Evolutionary conservation across 1,140 invertebrate species (phyloP).

Genomic region (Halictus rubicundus): DNA sequence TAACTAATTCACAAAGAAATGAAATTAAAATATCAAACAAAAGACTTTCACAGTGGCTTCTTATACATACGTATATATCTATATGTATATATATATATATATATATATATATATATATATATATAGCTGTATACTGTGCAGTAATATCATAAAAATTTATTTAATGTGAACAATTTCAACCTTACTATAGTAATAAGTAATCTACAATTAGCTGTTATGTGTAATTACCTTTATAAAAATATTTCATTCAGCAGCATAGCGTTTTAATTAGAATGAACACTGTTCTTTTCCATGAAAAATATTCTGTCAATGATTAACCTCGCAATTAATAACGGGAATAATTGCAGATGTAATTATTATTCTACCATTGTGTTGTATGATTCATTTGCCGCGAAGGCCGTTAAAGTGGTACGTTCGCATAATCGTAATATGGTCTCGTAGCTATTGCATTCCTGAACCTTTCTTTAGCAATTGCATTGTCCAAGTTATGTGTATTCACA

Average conservation of each 20-base stretch:
- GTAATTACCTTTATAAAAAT: neutral
- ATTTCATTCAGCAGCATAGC: neutral
- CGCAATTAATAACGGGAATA: neutral
- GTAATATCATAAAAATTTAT: too few species aligned
- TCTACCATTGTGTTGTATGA: neutral
- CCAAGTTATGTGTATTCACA: neutral
- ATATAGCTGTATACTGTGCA: too few species aligned
- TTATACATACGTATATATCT: too few species aligned
- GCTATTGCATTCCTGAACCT: neutral
- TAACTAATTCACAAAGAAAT: too few species aligned
- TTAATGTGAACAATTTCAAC: neutral
- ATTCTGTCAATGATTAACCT: neutral
- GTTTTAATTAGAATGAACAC: neutral
- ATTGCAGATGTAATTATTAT: neutral
- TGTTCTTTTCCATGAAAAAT: neutral
- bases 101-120: too few species aligned
- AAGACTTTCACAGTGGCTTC: too few species aligned
- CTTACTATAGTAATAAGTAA: neutral
- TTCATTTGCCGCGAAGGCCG: conserved; percentile 22
- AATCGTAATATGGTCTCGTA: conserved; percentile 2
- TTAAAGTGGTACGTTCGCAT: neutral
- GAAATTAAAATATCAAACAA: too few species aligned
- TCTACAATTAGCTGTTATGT: neutral
- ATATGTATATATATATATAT: too few species aligned
- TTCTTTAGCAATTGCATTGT: neutral